Percentiles rank a stretch among this genome's conserved stretches.
Evolutionary conservation across 2,797 vertebrate species (phyloP).

Genomic region (Poeciliopsis infans): DNA sequence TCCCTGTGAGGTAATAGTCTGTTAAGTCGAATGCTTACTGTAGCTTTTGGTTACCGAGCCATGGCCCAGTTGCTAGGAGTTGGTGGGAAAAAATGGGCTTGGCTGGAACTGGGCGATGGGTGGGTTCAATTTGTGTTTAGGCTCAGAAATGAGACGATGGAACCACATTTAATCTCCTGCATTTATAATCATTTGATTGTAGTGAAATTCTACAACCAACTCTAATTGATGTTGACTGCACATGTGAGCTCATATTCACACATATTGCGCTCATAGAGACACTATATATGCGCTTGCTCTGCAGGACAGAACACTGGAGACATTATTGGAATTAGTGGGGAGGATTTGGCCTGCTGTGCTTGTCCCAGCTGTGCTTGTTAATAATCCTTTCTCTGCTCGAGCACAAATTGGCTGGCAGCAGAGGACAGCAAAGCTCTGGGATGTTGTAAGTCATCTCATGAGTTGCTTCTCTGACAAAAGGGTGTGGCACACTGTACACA

Average conservation of each 20-base stretch:
- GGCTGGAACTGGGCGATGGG: constrained; percentile 44
- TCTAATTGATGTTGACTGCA: constrained; percentile 6
- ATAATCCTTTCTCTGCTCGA: constrained; percentile 57
- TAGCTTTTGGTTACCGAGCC: constrained; percentile 64
- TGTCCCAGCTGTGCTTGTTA: constrained; percentile 71
- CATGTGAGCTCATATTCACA: constrained; percentile 6
- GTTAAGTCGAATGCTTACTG: constrained; percentile 67
- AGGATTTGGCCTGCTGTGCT: constrained; percentile 48
- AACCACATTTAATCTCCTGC: constrained; percentile 25
- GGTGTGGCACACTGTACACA: constrained; percentile 41
- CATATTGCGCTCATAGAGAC: background rate
- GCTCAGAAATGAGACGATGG: constrained; percentile 23
- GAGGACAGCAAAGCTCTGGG: constrained; percentile 34
- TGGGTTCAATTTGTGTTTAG: constrained; percentile 24
- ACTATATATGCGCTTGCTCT: constrained; percentile 31
- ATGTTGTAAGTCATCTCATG: constrained; percentile 39
- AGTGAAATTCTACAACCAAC: constrained; percentile 37
- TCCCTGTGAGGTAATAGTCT: constrained; percentile 79
- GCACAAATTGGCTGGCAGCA: constrained; percentile 51
- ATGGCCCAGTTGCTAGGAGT: constrained; percentile 48
- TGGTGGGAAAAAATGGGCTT: constrained; percentile 50
- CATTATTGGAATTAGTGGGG: constrained; percentile 39
- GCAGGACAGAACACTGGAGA: constrained; percentile 31
- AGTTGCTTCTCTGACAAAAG: constrained; percentile 38
- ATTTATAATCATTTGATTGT: constrained; percentile 29